These are phyloP conservation scores for Lacerta viridis DNA, from an alignment of 2,797 vertebrate species.

Conservation along the genomic window DNA sequence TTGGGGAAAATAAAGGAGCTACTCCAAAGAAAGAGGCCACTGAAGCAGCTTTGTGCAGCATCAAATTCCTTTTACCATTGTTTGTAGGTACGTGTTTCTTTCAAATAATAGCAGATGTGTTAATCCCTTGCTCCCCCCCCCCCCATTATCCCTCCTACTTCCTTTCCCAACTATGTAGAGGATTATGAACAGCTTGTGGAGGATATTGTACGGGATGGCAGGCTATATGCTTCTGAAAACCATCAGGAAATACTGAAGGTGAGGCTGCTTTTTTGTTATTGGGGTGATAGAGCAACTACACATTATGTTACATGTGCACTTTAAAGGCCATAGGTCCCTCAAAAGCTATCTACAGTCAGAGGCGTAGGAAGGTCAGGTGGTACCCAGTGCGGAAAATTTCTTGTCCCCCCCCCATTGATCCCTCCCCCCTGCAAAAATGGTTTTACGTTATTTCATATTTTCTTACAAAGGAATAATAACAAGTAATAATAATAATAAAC, in stretches of 20 bases:
- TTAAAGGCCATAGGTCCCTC: neutral
- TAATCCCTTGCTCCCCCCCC: neutral
- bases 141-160: neutral
- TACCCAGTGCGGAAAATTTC: too few relatives aligned
- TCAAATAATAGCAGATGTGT: neutral
- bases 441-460: too few relatives aligned
- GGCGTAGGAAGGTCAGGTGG: too few relatives aligned
- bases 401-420: too few relatives aligned
- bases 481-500: too few relatives aligned
- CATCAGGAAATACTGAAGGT: conserved; percentile 99
- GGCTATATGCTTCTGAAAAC: conserved; percentile 97
- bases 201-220: conserved; percentile 96
- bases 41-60: neutral
- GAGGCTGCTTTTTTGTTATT: conserved; percentile 24
- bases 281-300: neutral
- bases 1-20: neutral
- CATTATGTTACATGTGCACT: neutral
- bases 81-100: neutral
- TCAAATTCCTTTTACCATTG: neutral
- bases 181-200: conserved; percentile 98
- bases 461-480: too few relatives aligned
- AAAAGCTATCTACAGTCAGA: neutral
- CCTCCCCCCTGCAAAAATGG: too few relatives aligned
- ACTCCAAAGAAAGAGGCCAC: neutral
- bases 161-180: conserved; percentile 81